Base-by-base conservation (phyloP, 2,113 vertebrate genomes). In the Erpornis zantholeuca region DNA sequence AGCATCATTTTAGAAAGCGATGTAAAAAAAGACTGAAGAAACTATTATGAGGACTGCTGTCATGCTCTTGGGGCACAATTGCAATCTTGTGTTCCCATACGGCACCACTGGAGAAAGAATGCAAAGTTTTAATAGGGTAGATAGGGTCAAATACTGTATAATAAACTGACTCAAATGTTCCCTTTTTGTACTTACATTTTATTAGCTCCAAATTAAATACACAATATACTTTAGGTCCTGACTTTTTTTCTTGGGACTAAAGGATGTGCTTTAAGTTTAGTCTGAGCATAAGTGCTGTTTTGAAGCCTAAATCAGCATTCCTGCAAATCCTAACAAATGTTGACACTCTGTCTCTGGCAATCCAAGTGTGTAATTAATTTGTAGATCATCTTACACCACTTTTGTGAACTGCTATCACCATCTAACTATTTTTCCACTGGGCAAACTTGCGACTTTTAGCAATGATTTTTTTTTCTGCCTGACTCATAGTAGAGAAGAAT, bases 1-100 rank as follows among this genome's bases (percentile, higher is more conserved):
- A 82, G 86, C 95, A 92, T 96, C 97, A 76, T 96, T 97, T 96
- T 94, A 93, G 89, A 94, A 96, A 97, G 90, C 70, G 78, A 91
- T 82, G 80, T 88, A 86, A 95, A 94, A 96, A 92, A 94, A 97
- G 85, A 94, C 84, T 88, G 84, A 95, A 97, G 87, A 95, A 96
- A 94, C 79, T 77, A 91, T 94, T 87, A 88, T 76, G 76, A 69
- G 54, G 33, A 73, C 90, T 77, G 85, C 94, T 95, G 90, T 95
- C 82, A 50, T 96, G 93, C 63, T 86, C 82, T 71, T 93, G 75
- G 90, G 80, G 91, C 94, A 92, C 40, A 73, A 76, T 84, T 85
- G 91, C 79, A 88, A 50, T 81, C 61, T 64, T 90, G 85, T 91
- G 49, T 57, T 95, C 75, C 76, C 95, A 96, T 91, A 92, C 94